Percentiles rank a stretch among this genome's conserved stretches.
Conservation (phyloP, 2,113 vertebrate species). For the Jaculus jaculus region DNA sequence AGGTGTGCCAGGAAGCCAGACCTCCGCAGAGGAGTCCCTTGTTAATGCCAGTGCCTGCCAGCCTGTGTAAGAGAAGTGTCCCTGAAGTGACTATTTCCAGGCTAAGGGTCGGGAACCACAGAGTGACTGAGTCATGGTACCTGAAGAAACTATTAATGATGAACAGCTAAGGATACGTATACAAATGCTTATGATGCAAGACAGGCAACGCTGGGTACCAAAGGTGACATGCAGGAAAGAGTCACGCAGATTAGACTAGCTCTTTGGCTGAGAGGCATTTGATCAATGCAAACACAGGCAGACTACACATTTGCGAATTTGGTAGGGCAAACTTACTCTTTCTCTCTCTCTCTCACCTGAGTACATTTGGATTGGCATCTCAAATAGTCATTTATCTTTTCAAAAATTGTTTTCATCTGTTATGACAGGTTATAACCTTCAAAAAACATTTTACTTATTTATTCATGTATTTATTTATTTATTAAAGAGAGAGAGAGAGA, state of each 20-base stretch:
- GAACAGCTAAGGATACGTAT: accelerated
- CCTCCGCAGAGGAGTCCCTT: too few species aligned
- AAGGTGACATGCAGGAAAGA: accelerated
- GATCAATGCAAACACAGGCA: neutral
- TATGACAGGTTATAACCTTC: too few species aligned
- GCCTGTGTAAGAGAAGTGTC: accelerated
- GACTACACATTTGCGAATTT: accelerated
- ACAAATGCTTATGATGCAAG: accelerated
- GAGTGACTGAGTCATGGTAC: too few species aligned
- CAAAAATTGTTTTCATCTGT: neutral
- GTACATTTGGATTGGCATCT: neutral
- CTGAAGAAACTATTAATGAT: neutral
- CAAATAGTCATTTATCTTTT: neutral
- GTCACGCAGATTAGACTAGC: accelerated
- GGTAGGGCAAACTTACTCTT: too few species aligned
- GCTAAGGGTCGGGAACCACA: accelerated
- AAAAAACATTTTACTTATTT: too few species aligned
- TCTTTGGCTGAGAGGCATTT: neutral
- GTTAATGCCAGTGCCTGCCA: accelerated
- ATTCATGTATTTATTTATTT: too few species aligned
- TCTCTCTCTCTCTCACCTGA: neutral
- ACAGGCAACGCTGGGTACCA: accelerated
- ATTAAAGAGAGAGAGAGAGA: too few species aligned
- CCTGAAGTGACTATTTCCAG: accelerated
- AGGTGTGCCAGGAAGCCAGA: accelerated